Conservation (phyloP, 2,888 invertebrate genomes). For the Hemicrepidius hirtus region DNA sequence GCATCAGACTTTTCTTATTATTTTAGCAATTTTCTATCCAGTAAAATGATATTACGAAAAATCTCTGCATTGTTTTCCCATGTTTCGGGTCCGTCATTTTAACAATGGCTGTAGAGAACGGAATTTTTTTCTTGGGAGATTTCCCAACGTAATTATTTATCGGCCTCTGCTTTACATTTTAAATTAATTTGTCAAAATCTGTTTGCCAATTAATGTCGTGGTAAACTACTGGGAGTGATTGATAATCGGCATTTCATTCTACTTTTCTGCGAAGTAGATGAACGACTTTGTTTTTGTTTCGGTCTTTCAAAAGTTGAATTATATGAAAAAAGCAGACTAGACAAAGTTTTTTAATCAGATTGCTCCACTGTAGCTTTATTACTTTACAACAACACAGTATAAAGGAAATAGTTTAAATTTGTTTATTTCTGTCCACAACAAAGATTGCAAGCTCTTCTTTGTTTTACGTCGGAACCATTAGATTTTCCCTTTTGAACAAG, state of each 20-base stretch:
- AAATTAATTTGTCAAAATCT: conserved; percentile 19
- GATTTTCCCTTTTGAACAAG: not conserved
- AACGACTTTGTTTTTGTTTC: conserved; percentile 8
- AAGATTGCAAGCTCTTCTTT: not conserved
- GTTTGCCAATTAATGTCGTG: conserved; percentile 13
- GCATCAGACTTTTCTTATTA: too few relatives aligned
- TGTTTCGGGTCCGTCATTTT: too few relatives aligned
- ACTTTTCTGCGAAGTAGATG: conserved; percentile 5
- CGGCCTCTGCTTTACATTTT: conserved; percentile 11
- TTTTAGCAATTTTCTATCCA: too few relatives aligned
- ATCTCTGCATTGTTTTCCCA: too few relatives aligned
- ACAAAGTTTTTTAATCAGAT: conserved; percentile 21
- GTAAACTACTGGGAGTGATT: conserved; percentile 6
- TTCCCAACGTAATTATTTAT: not conserved
- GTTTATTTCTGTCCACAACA: not conserved
- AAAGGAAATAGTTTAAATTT: conserved; percentile 17
- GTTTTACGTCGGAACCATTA: too few relatives aligned
- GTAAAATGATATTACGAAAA: too few relatives aligned
- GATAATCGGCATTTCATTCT: conserved; percentile 2
- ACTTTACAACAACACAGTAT: conserved; percentile 6
- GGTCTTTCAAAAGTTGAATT: not conserved
- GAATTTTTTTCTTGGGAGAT: not conserved
- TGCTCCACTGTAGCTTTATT: not conserved
- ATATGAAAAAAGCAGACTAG: conserved; percentile 10
- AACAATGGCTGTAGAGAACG: too few relatives aligned